Percentiles rank a stretch among this genome's conserved stretches.
Conservation (phyloP, 2,888 invertebrate species). For the Coremacera marginata region DNA sequence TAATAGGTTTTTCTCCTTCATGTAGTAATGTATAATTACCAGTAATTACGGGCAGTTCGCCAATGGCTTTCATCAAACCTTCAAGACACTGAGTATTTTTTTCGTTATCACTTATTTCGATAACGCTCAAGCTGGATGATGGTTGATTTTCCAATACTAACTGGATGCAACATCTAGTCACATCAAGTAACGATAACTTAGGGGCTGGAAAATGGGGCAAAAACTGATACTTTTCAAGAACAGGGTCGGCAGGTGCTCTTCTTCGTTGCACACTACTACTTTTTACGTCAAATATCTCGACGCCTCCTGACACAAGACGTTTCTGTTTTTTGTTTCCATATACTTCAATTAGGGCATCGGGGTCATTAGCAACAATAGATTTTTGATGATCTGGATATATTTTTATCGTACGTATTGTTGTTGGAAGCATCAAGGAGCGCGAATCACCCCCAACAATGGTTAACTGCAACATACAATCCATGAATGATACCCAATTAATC, state of each 20-base stretch:
- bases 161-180: constrained; percentile 75
- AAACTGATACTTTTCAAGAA: constrained; percentile 80
- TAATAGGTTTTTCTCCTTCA: constrained; percentile 24
- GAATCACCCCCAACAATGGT: constrained; percentile 77
- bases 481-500: constrained; percentile 86
- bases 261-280: constrained; percentile 79
- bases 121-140: constrained; percentile 72
- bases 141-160: constrained; percentile 78
- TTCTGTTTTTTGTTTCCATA: constrained; percentile 44
- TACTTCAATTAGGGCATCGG: constrained; percentile 51
- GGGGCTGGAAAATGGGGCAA: constrained; percentile 72
- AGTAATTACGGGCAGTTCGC: constrained; percentile 76
- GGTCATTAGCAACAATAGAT: constrained; percentile 65
- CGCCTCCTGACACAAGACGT: constrained; percentile 75
- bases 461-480: constrained; percentile 89
- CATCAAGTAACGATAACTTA: constrained; percentile 62
- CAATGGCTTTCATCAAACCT: constrained; percentile 72
- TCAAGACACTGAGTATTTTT: constrained; percentile 71
- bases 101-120: constrained; percentile 70
- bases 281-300: constrained; percentile 80
- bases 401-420: constrained; percentile 76
- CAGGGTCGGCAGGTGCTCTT: constrained; percentile 77
- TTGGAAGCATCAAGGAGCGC: constrained; percentile 79
- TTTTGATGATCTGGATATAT: constrained; percentile 75
- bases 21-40: constrained; percentile 72